Evolutionary conservation across 2,113 vertebrate genomes (phyloP).

Genomic region (Ameiurus melas): DNA sequence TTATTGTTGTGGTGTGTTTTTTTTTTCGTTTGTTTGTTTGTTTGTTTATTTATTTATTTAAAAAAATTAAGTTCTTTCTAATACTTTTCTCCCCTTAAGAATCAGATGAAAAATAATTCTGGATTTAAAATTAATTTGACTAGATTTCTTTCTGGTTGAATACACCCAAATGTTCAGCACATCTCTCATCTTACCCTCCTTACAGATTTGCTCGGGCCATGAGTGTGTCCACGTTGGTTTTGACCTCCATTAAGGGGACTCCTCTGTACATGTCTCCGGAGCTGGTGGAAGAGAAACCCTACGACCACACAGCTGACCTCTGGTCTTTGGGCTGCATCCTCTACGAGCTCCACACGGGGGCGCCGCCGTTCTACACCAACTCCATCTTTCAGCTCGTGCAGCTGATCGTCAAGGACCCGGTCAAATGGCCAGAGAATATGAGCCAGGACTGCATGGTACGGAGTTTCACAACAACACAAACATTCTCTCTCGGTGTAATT

Average conservation of each 20-base stretch:
- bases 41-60: too few relatives aligned
- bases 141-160: background rate
- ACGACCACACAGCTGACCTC: slow-evolving; percentile 91
- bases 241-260: slow-evolving; percentile 96
- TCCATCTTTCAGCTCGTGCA: slow-evolving; percentile 93
- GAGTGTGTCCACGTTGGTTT: slow-evolving; percentile 91
- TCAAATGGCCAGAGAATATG: slow-evolving; percentile 87
- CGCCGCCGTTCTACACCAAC: slow-evolving; percentile 92
- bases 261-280: slow-evolving; percentile 98
- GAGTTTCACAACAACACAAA: background rate
- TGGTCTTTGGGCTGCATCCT: slow-evolving; percentile 97
- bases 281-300: slow-evolving; percentile 86
- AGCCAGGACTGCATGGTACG: slow-evolving; percentile 84
- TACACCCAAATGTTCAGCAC: slow-evolving; percentile 49
- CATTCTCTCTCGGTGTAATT: background rate
- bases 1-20: too few relatives aligned
- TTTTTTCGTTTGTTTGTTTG: background rate
- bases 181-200: slow-evolving; percentile 4
- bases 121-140: slow-evolving; percentile 9
- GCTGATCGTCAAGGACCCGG: slow-evolving; percentile 84
- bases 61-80: background rate
- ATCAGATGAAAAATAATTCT: background rate
- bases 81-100: background rate
- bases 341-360: slow-evolving; percentile 91
- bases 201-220: slow-evolving; percentile 91